Base-by-base conservation (phyloP, 2,888 invertebrate species). In the Lycophotia porphyrea region DNA sequence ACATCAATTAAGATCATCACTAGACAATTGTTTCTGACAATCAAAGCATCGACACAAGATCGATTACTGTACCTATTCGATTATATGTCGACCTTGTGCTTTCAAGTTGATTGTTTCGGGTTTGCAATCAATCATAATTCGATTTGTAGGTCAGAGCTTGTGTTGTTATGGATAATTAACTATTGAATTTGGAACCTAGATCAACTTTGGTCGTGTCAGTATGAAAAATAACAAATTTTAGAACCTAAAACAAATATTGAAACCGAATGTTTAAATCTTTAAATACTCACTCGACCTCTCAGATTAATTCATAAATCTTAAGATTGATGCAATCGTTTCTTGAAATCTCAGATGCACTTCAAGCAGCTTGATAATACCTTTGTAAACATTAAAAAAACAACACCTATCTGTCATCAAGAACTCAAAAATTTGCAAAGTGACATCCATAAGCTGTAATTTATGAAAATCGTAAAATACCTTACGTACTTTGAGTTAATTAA, bases 1-100 rank as follows among this genome's bases (percentile, higher is more conserved):
- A 92, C 87, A 92, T 93, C 90, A 88, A 90, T 91, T 87, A 86
- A 89, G 89, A 91, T 91, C 90, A 92, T 92, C 90, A 85, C 76
- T 80, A 60, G 73, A 76, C 87, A 84, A 92, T 92, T 93, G 90
- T 93, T 91, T 77, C 76, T 74, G 71, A 74, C 80, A 75, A 76
- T 77, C 75, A 36, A 82, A 78, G 64, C 84, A 81, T 84, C 76
- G 72, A 86, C 88, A 89, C 84, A 87, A 80, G 82, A 89, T 90
- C 88, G 89, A 90, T 89, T 85, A 79, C 70, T 60, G 72, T 79
- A 80, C 90, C n/a, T 63, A 63, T 39, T 71, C 88, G 88, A 90
- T 90, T 89, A 89, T 85, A 82, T 78, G 78, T 80, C 82, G 91
- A 86, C 93, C 93, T 92, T 90, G 91, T 87, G 83, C 81, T 74